A percentile compares a stretch with the other conserved stretches of the same genome.
phyloP scores from a whole-genome alignment of 2,888 invertebrate genomes.

The Pyrocoelia pectoralis region DNA sequence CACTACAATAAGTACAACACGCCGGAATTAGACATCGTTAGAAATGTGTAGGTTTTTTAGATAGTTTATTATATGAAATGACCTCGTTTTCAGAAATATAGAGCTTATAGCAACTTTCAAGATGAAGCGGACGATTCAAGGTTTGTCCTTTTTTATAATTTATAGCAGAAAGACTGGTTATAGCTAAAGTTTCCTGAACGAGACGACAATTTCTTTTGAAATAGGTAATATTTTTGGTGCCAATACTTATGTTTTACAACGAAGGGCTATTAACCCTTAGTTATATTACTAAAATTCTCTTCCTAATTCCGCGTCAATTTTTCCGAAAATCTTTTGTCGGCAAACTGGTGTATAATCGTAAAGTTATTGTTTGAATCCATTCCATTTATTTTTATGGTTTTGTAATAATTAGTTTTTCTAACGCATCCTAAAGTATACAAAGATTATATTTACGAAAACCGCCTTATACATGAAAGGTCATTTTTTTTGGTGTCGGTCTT shows the following conservation, averaged over 20 bases:
- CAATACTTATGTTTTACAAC: neutral
- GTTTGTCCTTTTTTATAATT: neutral
- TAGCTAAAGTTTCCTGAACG: neutral
- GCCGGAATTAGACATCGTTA: no score
- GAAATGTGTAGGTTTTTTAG: no score
- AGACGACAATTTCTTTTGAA: neutral
- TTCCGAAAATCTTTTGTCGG: neutral
- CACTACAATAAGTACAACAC: no score
- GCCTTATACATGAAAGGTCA: neutral
- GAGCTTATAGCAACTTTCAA: neutral
- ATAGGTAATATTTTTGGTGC: neutral
- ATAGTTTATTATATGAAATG: no score
- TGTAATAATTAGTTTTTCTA: neutral
- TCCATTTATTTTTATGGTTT: neutral
- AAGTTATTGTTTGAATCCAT: neutral
- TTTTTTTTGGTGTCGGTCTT: neutral
- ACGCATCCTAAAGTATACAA: neutral
- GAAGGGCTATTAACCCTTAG: neutral
- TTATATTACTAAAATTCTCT: no score
- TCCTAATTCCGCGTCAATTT: no score
- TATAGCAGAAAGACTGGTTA: constrained; percentile 1
- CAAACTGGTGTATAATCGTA: neutral
- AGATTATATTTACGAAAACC: neutral
- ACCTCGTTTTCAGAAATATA: no score
- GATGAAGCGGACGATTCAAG: neutral